Evolutionary conservation across 2,888 invertebrate species (phyloP).

Genomic region (Tetranychus truncatus): DNA sequence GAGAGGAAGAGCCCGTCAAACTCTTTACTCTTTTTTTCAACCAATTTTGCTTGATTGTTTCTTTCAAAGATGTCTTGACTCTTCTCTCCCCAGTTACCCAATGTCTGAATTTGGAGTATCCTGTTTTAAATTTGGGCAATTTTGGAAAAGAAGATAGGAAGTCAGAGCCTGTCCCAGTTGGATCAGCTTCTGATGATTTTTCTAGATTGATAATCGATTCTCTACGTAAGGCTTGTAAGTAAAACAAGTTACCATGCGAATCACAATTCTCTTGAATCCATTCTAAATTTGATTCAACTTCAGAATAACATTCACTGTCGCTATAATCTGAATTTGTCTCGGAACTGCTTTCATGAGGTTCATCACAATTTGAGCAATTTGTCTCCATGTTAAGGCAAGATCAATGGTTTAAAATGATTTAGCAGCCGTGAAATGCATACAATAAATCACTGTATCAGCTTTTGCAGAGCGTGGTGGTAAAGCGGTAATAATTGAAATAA

Average conservation of each 20-base stretch:
- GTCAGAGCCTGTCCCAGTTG: background rate
- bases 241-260: background rate
- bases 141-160: background rate
- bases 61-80: background rate
- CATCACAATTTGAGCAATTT: background rate
- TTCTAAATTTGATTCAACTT: background rate
- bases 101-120: constrained; percentile 7
- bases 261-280: constrained; percentile 11
- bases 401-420: too few species aligned
- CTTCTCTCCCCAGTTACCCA: background rate
- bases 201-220: background rate
- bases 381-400: background rate
- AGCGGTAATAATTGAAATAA: too few species aligned
- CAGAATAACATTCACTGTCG: background rate
- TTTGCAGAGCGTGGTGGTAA: too few species aligned
- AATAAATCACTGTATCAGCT: too few species aligned
- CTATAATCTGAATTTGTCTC: background rate
- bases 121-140: background rate
- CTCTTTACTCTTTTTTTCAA: background rate
- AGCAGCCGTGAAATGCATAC: too few species aligned
- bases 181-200: background rate
- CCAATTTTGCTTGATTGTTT: constrained; percentile 2
- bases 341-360: background rate
- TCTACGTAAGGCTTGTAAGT: background rate
- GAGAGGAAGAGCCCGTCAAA: background rate